These are phyloP conservation scores for Etheostoma perlongum DNA, from an alignment of 2,797 vertebrate species.

Conservation along the genomic window DNA sequence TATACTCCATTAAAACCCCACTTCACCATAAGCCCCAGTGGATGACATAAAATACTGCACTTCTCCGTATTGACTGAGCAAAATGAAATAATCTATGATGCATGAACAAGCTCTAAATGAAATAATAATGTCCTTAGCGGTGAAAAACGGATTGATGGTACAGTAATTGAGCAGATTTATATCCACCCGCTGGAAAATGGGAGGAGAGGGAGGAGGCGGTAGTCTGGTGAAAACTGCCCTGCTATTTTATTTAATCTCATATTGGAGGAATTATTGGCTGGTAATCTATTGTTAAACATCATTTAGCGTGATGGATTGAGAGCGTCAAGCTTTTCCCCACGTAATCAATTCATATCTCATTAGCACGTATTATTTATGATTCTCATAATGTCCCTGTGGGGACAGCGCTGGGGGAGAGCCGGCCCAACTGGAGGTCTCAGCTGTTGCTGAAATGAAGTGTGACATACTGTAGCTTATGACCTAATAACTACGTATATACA, in stretches of 20 bases:
- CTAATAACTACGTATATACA: slow-evolving; percentile 98
- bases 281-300: slow-evolving; percentile 97
- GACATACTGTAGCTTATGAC: slow-evolving; percentile 99
- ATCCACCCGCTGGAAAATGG: slow-evolving; percentile 86
- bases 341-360: slow-evolving; percentile 99
- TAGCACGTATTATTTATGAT: slow-evolving; percentile 98
- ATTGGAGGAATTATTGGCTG: slow-evolving; percentile 94
- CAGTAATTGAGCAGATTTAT: slow-evolving; percentile 98
- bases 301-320: slow-evolving; percentile 97
- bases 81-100: slow-evolving; percentile 98
- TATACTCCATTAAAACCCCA: slow-evolving; percentile 85
- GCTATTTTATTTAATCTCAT: slow-evolving; percentile 98
- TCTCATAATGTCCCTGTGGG: slow-evolving; percentile 91
- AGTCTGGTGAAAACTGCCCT: slow-evolving; percentile 91
- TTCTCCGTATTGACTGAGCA: slow-evolving; percentile 95
- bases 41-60: slow-evolving; percentile 91
- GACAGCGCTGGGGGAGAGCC: slow-evolving; percentile 59
- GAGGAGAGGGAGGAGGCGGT: slow-evolving; percentile 67
- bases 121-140: slow-evolving; percentile 99
- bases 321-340: slow-evolving; percentile 91
- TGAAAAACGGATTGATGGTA: slow-evolving; percentile 95
- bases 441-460: slow-evolving; percentile 97
- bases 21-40: slow-evolving; percentile 84
- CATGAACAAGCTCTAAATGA: slow-evolving; percentile 97
- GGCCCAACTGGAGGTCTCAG: slow-evolving; percentile 86